These are phyloP conservation scores for Caprella mutica DNA, from an alignment of 2,888 invertebrate genomes.

Conservation along the genomic window DNA sequence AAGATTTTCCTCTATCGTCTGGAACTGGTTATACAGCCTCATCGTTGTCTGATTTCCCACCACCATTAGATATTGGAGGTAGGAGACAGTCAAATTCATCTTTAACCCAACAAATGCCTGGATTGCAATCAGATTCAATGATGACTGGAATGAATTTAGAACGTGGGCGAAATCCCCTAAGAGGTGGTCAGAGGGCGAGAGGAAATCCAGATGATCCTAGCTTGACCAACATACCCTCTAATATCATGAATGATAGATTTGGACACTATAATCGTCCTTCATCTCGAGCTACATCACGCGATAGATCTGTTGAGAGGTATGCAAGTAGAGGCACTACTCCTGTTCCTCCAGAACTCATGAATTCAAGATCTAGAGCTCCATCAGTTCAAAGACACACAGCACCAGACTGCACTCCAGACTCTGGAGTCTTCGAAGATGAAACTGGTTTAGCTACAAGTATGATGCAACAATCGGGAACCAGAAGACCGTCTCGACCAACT, in stretches of 20 bases:
- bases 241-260: conserved; percentile 75
- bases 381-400: conserved; percentile 39
- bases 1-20: conserved; percentile 1
- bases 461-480: conserved; percentile 15
- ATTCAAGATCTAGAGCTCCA: conserved; percentile 33
- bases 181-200: conserved; percentile 13
- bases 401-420: conserved; percentile 37
- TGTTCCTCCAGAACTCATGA: conserved; percentile 22
- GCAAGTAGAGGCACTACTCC: conserved; percentile 31
- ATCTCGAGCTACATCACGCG: conserved; percentile 50
- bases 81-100: conserved; percentile 15
- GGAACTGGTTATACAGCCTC: conserved; percentile 16
- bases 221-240: conserved; percentile 39
- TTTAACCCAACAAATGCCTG: conserved; percentile 3
- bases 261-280: conserved; percentile 89
- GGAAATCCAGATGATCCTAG: conserved; percentile 35
- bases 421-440: conserved; percentile 37
- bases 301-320: conserved; percentile 61
- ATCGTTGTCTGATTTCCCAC: conserved; percentile 6
- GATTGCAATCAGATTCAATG: conserved; percentile 8
- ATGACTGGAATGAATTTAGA: conserved; percentile 26
- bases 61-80: conserved; percentile 7
- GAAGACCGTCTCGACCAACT: conserved; percentile 25
- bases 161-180: conserved; percentile 22
- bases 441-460: conserved; percentile 12